phyloP scores from a whole-genome alignment of 2,797 vertebrate genomes.

The Buceros bicornis region DNA sequence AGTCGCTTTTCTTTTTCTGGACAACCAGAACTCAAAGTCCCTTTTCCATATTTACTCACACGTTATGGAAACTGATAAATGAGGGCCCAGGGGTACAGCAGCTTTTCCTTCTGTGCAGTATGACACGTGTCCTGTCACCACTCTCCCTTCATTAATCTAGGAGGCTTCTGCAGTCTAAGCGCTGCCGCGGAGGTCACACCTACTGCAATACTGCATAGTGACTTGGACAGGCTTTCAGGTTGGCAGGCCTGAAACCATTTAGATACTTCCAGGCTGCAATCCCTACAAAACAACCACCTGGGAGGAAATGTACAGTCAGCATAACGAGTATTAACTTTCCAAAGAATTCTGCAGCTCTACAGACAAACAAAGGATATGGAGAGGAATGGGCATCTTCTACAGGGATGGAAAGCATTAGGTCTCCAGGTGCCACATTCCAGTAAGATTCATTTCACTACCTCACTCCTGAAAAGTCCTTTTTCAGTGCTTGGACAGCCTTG shows the following conservation, averaged over 20 bases:
- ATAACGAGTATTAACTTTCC: background rate
- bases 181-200: background rate
- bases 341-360: background rate
- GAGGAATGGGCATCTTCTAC: background rate
- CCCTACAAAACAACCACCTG: background rate
- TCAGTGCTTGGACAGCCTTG: background rate
- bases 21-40: background rate
- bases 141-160: background rate
- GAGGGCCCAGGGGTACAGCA: accelerated
- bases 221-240: background rate
- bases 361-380: background rate
- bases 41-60: background rate
- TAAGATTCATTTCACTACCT: background rate
- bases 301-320: background rate
- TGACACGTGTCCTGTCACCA: background rate
- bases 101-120: background rate
- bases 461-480: background rate
- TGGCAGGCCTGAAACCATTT: background rate
- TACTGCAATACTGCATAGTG: background rate
- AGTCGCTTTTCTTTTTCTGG: background rate
- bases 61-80: background rate
- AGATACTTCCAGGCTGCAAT: background rate
- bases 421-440: background rate
- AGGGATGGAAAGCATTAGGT: background rate
- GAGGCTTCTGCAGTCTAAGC: background rate